Conservation (phyloP, 2,113 vertebrate genomes). For the Sarotherodon lohbergeri region DNA sequence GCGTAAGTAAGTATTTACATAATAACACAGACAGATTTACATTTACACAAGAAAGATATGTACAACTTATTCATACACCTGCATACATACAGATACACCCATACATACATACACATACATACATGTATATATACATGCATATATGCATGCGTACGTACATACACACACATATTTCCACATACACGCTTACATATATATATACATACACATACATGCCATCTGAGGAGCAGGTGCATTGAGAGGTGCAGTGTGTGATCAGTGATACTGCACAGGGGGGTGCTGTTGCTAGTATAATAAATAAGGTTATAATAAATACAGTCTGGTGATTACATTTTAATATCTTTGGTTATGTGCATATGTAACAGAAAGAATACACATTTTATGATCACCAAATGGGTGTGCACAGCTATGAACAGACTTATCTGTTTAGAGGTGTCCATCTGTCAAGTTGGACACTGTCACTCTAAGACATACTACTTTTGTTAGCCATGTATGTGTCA, state of each 20-base stretch:
- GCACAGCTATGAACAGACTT: neutral
- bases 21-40: neutral
- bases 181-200: accelerated
- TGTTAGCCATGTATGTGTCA: neutral
- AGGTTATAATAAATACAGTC: neutral
- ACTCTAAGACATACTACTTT: neutral
- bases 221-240: neutral
- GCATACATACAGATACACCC: neutral
- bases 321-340: neutral
- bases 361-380: neutral
- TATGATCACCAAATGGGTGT: neutral
- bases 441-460: neutral
- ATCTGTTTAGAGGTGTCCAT: neutral
- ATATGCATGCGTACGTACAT: accelerated
- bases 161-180: neutral
- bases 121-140: neutral
- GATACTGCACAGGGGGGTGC: neutral
- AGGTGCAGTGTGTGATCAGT: neutral
- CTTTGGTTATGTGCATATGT: neutral
- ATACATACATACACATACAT: neutral
- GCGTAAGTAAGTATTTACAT: neutral
- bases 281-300: neutral
- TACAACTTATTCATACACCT: neutral
- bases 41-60: neutral
- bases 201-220: accelerated